phyloP scores from a whole-genome alignment of 2,888 invertebrate genomes.

The Chalcis sispes region DNA sequence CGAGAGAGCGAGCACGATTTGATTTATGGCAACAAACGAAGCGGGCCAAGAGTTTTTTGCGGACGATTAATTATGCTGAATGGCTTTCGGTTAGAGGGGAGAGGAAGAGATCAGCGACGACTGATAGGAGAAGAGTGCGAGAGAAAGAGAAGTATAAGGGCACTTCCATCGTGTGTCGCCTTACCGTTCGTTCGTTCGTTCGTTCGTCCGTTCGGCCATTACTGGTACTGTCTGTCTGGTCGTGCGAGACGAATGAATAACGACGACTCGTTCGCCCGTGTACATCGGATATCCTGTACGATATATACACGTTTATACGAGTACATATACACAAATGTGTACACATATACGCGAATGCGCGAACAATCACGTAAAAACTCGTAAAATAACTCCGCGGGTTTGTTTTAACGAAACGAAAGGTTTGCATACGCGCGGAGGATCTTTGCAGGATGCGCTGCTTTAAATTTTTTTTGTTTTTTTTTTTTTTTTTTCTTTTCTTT shows the following conservation, averaged over 20 bases:
- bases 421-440: background rate
- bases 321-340: too few relatives aligned
- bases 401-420: background rate
- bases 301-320: background rate
- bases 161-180: conserved; percentile 46
- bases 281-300: conserved; percentile 52
- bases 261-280: conserved; percentile 39
- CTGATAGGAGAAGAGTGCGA: conserved; percentile 57
- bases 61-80: conserved; percentile 69
- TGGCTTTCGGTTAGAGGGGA: conserved; percentile 53
- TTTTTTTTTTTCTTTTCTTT: too few relatives aligned
- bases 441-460: background rate
- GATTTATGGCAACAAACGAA: conserved; percentile 69
- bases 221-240: conserved; percentile 58
- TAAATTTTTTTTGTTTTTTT: background rate
- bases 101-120: conserved; percentile 58
- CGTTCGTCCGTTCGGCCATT: too few relatives aligned
- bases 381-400: conserved; percentile 41
- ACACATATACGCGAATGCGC: background rate
- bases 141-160: background rate
- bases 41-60: conserved; percentile 59
- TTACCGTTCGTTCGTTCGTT: too few relatives aligned
- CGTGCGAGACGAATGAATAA: conserved; percentile 56
- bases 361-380: conserved; percentile 15
- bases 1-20: conserved; percentile 54